These are phyloP conservation scores for Argyresthia goedartella DNA, from an alignment of 2,888 invertebrate genomes.

Conservation along the genomic window DNA sequence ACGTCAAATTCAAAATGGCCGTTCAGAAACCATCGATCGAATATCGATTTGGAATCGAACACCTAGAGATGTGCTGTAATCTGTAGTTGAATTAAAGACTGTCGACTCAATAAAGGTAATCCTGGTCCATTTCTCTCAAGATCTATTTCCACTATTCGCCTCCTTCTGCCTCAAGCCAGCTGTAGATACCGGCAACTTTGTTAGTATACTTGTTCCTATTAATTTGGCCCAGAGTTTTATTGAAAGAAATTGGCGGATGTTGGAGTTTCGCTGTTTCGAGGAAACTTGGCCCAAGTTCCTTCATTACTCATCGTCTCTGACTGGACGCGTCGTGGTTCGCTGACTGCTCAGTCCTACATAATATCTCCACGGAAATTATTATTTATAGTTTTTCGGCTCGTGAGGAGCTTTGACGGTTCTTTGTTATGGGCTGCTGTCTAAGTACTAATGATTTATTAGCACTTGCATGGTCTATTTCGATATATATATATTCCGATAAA, in stretches of 20 bases:
- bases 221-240: constrained; percentile 12
- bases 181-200: constrained; percentile 10
- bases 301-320: constrained; percentile 11
- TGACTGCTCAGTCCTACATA: constrained; percentile 2
- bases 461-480: too few species aligned
- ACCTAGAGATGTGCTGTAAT: too few species aligned
- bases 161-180: neutral
- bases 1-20: too few species aligned
- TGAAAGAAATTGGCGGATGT: constrained; percentile 13
- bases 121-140: neutral
- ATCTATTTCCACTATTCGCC: neutral
- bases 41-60: too few species aligned
- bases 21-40: too few species aligned
- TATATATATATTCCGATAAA: too few species aligned
- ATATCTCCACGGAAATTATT: neutral
- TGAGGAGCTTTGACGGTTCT: neutral
- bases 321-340: neutral
- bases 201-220: constrained; percentile 9
- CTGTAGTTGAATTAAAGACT: too few species aligned
- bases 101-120: too few species aligned
- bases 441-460: too few species aligned
- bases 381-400: neutral
- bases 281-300: constrained; percentile 11
- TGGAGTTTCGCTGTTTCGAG: constrained; percentile 12
- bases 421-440: neutral